A percentile compares a stretch with the other conserved stretches of the same genome.
phyloP scores from a whole-genome alignment of 2,113 vertebrate species.

The Chrysochloris asiatica region DNA sequence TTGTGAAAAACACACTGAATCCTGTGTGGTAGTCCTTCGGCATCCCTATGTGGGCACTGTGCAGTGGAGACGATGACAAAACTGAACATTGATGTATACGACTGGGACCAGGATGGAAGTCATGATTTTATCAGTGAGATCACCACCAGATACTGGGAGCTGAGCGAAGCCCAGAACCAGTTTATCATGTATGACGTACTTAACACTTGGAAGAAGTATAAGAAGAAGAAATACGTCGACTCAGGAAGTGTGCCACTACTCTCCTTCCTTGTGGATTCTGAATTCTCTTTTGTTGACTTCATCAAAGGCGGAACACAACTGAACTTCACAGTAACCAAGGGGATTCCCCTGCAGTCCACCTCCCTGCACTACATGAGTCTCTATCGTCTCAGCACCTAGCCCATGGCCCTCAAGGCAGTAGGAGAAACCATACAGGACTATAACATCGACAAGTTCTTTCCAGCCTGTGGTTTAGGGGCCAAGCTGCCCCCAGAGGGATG shows the following conservation, averaged over 20 bases:
- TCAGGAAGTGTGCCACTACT: conserved; percentile 98
- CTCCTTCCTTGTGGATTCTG: conserved; percentile 97
- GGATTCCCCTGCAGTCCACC: conserved; percentile 96
- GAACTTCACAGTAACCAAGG: conserved; percentile 99
- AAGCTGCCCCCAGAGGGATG: conserved; percentile 97
- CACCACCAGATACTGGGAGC: conserved; percentile 98
- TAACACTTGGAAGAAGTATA: conserved; percentile 98
- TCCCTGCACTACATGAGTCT: conserved; percentile 98
- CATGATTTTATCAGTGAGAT: conserved; percentile 99
- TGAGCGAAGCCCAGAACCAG: conserved; percentile 97
- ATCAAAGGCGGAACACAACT: conserved; percentile 98
- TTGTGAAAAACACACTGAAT: conserved; percentile 97
- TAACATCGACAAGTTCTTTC: conserved; percentile 99
- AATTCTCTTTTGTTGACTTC: conserved; percentile 98
- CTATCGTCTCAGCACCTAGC: conserved; percentile 98
- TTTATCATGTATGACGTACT: conserved; percentile 95
- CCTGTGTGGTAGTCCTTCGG: conserved; percentile 98
- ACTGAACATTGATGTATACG: conserved; percentile 98
- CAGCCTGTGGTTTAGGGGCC: conserved; percentile 97
- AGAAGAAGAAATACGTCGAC: conserved; percentile 99
- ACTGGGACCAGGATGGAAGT: conserved; percentile 98
- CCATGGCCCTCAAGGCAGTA: conserved; percentile 97
- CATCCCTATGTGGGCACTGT: conserved; percentile 96
- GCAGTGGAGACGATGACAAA: conserved; percentile 98
- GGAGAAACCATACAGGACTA: conserved; percentile 99